Conservation (phyloP, 2,888 invertebrate species). For the Branchellion lobata region DNA sequence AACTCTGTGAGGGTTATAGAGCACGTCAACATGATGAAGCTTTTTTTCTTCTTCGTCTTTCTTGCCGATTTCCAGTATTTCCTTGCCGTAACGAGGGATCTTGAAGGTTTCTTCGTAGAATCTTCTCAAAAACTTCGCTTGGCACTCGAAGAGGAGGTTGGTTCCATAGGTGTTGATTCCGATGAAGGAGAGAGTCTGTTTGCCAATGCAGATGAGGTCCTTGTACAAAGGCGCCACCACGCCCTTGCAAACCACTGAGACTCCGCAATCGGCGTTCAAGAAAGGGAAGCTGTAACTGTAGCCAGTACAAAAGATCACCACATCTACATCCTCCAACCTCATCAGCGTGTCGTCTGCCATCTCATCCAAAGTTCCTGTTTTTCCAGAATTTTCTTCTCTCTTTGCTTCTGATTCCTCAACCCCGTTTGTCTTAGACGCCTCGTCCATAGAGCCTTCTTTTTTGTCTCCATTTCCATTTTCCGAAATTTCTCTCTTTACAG, state of each 20-base stretch:
- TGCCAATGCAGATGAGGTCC: constrained; percentile 24
- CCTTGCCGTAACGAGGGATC: background rate
- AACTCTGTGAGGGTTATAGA: background rate
- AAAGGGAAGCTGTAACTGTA: constrained; percentile 33
- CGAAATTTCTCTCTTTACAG: no score
- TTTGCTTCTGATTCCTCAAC: background rate
- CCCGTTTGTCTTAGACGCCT: background rate
- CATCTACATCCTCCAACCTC: constrained; percentile 5
- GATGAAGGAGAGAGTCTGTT: background rate
- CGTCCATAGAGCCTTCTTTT: background rate
- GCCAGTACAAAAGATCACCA: constrained; percentile 28
- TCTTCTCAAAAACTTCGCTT: constrained; percentile 22
- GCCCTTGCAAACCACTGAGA: background rate
- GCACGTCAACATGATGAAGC: background rate
- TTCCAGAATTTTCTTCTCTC: background rate
- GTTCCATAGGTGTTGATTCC: background rate
- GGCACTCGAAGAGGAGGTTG: background rate
- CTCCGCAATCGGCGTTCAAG: constrained; percentile 28
- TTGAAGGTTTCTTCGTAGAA: background rate
- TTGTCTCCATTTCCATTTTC: background rate
- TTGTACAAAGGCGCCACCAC: constrained; percentile 32
- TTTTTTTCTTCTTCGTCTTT: constrained; percentile 4
- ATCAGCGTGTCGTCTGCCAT: background rate
- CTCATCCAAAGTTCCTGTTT: background rate
- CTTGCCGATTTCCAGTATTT: background rate